Conservation (phyloP, 2,113 vertebrate species). For the Gnathonemus echidnorhynchus region DNA sequence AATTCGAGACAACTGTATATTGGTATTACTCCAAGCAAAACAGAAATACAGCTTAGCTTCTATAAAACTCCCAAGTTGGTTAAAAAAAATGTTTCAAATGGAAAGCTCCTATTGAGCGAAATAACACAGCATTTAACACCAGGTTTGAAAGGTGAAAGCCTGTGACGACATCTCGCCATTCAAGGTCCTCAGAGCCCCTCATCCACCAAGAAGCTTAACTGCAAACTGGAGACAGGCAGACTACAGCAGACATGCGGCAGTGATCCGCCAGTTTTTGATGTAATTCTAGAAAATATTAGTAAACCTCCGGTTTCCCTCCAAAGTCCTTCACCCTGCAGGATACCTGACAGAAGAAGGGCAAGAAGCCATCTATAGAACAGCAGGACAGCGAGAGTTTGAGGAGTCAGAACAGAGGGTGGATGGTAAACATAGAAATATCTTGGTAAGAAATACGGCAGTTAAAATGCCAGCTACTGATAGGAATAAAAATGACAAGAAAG, state of each 20-base stretch:
- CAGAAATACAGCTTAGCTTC: constrained; percentile 12
- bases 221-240: background rate
- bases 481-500: background rate
- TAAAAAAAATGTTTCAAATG: background rate
- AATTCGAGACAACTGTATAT: background rate
- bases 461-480: background rate
- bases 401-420: background rate
- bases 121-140: background rate
- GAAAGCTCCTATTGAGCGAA: constrained; percentile 17
- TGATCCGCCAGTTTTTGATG: background rate
- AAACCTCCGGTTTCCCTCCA: background rate
- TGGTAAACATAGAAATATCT: background rate
- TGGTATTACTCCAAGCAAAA: constrained; percentile 25
- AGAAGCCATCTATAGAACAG: background rate
- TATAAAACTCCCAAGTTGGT: constrained; percentile 19
- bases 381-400: background rate
- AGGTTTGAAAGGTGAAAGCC: background rate
- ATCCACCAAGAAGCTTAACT: background rate
- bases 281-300: background rate
- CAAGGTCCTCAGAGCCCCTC: background rate
- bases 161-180: background rate
- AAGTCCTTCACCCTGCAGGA: background rate
- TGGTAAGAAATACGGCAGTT: background rate
- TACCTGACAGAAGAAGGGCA: background rate
- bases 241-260: background rate